A percentile compares a stretch with the other conserved stretches of the same genome.
These are phyloP conservation scores for Muricea muricata DNA, from an alignment of 92 coral and sea anemone species.

Conservation along the genomic window DNA sequence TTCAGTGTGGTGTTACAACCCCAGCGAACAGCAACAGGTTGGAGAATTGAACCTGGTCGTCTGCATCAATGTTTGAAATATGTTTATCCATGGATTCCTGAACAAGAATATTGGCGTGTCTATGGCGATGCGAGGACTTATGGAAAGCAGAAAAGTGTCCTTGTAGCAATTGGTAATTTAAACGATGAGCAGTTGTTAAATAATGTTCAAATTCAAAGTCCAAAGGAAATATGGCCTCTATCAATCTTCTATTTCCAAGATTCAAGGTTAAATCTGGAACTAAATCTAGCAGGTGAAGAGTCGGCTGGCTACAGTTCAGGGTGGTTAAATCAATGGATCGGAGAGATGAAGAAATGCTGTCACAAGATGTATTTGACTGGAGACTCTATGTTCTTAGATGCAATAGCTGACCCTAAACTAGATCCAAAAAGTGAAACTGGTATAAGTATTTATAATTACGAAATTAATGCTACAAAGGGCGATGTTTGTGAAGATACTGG, in stretches of 20 bases:
- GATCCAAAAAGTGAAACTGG: conserved; percentile 50
- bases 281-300: conserved; percentile 16
- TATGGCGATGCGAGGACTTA: conserved; percentile 44
- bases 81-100: conserved; percentile 57
- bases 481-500: conserved; percentile 43
- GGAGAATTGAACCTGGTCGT: conserved; percentile 54
- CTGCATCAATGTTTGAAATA: conserved; percentile 33
- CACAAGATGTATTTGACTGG: conserved; percentile 45
- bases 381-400: conserved; percentile 53
- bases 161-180: conserved; percentile 13
- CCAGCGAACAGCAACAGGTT: conserved; percentile 22
- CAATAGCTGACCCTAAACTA: conserved; percentile 50
- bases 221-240: conserved; percentile 46
- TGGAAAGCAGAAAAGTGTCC: conserved; percentile 40
- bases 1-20: not conserved
- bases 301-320: not conserved
- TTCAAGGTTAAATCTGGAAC: conserved; percentile 37
- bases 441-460: conserved; percentile 54
- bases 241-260: conserved; percentile 35
- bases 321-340: conserved; percentile 46
- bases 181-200: conserved; percentile 34
- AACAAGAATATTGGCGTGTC: not conserved
- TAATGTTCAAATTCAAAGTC: conserved; percentile 27
- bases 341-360: conserved; percentile 18
- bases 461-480: conserved; percentile 50